Evolutionary conservation across 2,888 invertebrate genomes (phyloP).

Genomic region (Melanophora roralis): DNA sequence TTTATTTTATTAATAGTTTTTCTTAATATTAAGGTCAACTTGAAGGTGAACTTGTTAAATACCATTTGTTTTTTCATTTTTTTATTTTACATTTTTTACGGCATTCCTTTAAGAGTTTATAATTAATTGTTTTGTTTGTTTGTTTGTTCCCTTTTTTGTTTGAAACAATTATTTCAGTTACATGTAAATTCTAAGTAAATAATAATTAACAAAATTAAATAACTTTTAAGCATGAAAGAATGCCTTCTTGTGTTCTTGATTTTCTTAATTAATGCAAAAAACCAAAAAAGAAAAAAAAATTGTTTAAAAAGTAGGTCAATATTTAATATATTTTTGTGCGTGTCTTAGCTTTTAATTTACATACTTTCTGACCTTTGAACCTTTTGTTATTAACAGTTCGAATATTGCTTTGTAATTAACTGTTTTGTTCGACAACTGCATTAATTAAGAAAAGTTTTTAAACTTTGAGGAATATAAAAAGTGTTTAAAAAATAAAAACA

Average conservation of each 20-base stretch:
- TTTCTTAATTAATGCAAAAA: background rate
- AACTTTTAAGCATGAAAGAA: background rate
- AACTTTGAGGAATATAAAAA: too few relatives aligned
- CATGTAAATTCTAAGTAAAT: background rate
- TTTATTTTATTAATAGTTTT: too few relatives aligned
- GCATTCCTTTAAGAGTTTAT: too few relatives aligned
- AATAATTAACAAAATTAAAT: background rate
- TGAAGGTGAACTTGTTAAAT: too few relatives aligned
- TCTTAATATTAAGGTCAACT: too few relatives aligned
- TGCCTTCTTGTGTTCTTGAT: background rate
- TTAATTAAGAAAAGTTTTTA: background rate
- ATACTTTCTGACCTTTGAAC: background rate
- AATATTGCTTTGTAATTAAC: background rate
- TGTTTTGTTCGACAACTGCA: background rate
- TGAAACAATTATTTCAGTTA: background rate
- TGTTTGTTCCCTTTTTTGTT: too few relatives aligned
- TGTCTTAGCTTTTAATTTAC: background rate
- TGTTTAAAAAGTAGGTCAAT: constrained; percentile 27
- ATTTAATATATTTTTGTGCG: background rate
- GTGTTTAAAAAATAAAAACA: too few relatives aligned
- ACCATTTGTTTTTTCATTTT: too few relatives aligned
- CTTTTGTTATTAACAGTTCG: background rate
- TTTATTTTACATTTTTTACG: too few relatives aligned
- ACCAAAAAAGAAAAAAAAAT: background rate
- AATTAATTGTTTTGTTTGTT: background rate